Base-by-base conservation (phyloP, 2,888 invertebrate species). In the Dinocampus coccinellae region DNA sequence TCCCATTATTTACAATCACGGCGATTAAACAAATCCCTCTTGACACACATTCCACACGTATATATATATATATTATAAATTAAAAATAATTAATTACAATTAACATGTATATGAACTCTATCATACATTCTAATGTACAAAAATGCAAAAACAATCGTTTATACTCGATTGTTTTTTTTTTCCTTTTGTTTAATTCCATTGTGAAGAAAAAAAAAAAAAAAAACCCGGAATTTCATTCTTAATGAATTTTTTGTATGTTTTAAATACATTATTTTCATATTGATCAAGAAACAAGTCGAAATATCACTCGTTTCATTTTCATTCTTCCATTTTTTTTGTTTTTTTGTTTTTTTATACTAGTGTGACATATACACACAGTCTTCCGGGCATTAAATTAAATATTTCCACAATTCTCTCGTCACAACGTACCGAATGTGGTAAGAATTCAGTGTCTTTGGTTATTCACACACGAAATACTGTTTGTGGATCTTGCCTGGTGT, bases 401-500 rank as follows among this genome's bases (percentile, higher is more conserved):
- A 33, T 62, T 24, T 62, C 26, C 53, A 62, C 55, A 53, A 58
- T 70, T 66, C 11, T 68, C 39, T 67, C 39, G 61, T 61, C 62
- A 42, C 22, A 42, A 73, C 76, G 72, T 72, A 68, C 63, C 75
- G 69, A 76, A 75, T 75, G n/a, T n/a, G 69, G 77, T 78, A 79
- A 75, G 69, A 72, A 77, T 75, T 78, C 76, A 79, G 78, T 76
- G 78, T 85, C 86, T 86, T 86, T 86, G 86, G 86, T 85, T 81
- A 81, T 83, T 81, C 80, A 81, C 81, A 79, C 81, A 77, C 81
- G 81, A 81, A 85, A 85, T 85, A 85, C 85, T 85, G 85, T 80
- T 84, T 77, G 70, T 80, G 73, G 75, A 77, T 78, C 76, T 73
- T 73, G 70, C 69, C 73, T 67, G 73, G 63, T 68, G 55, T 57